Percentiles rank a stretch among this genome's conserved stretches.
phyloP scores from a whole-genome alignment of 2,797 vertebrate species.

The Centroberyx gerrardi region DNA sequence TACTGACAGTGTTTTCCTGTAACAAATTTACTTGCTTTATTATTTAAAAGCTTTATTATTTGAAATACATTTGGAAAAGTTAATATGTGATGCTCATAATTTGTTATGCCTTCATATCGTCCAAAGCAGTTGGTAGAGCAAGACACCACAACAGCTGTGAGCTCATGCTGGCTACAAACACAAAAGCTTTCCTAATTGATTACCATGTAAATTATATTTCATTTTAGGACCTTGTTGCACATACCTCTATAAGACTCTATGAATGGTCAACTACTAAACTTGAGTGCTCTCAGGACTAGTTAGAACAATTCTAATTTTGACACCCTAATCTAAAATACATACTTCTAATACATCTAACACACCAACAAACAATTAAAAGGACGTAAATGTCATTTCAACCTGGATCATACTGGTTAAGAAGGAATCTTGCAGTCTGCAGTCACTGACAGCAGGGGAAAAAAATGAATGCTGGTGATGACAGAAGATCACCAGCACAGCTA shows the following conservation, averaged over 20 bases:
- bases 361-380: background rate
- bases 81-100: background rate
- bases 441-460: background rate
- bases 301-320: background rate
- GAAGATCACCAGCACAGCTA: background rate
- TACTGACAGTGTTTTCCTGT: too few relatives aligned
- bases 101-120: background rate
- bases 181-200: background rate
- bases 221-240: background rate
- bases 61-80: background rate
- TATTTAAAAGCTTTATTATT: too few relatives aligned
- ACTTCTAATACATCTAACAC: background rate
- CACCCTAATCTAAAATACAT: background rate
- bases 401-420: too few relatives aligned
- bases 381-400: background rate
- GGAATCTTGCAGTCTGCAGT: too few relatives aligned
- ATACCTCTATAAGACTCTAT: background rate
- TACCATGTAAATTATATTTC: background rate
- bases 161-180: background rate
- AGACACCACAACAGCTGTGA: background rate
- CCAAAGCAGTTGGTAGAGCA: background rate
- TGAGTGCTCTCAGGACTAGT: background rate
- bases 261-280: background rate
- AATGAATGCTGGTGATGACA: background rate
- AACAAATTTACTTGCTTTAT: too few relatives aligned